These are phyloP conservation scores for Cyclargus thomasi DNA, from an alignment of 1,140 invertebrate species.

Conservation along the genomic window DNA sequence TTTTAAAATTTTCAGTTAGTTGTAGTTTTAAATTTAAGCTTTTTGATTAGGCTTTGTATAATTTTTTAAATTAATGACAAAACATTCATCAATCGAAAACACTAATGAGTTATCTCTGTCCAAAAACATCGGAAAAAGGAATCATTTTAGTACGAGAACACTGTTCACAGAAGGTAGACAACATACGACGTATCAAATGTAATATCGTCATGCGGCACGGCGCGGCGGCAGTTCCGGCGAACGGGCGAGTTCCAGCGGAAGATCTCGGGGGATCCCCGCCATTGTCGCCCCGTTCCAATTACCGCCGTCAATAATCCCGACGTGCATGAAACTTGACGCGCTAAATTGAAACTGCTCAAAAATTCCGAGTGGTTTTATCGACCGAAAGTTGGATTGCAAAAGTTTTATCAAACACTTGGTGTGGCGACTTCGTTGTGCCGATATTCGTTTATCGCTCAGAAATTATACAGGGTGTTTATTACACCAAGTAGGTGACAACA, in stretches of 20 bases:
- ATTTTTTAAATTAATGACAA: no score
- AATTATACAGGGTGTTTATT: no score
- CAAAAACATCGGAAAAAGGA: no score
- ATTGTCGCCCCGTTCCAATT: constrained; percentile 36
- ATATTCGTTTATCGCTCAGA: not conserved
- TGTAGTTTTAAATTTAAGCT: no score
- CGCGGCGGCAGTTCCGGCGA: constrained; percentile 34
- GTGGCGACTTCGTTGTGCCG: not conserved
- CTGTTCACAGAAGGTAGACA: not conserved
- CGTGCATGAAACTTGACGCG: constrained; percentile 9
- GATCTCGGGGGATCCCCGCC: constrained; percentile 42
- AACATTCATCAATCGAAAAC: no score
- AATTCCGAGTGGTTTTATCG: not conserved
- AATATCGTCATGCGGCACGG: constrained; percentile 16
- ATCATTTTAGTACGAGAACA: no score
- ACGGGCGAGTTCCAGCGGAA: constrained; percentile 48
- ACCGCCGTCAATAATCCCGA: constrained; percentile 33
- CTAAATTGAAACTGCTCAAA: constrained; percentile 23
- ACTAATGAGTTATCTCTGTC: no score
- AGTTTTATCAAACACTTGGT: no score
- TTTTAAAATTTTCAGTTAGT: no score
- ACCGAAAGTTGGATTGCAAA: not conserved
- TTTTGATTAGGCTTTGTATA: no score
- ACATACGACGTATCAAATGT: not conserved
- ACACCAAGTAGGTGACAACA: no score